A percentile compares a stretch with the other conserved stretches of the same genome.
phyloP scores from a whole-genome alignment of 2,797 vertebrate species.

The Poliocrania exsul region DNA sequence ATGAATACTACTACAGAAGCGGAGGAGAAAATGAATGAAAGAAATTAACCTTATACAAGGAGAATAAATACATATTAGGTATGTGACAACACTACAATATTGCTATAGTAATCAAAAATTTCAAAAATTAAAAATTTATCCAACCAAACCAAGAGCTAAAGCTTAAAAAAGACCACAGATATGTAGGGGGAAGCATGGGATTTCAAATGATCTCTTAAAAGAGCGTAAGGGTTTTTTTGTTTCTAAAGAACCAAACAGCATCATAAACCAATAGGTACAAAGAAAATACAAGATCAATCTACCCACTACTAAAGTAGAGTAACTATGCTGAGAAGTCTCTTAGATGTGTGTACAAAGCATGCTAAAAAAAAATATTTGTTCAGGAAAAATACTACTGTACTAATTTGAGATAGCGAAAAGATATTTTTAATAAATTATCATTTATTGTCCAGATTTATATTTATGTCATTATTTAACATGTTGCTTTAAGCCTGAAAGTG shows the following conservation, averaged over 20 bases:
- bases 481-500: not conserved
- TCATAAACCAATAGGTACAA: not conserved
- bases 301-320: not conserved
- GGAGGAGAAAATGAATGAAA: not conserved
- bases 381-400: not conserved
- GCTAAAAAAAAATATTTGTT: not conserved
- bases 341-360: not conserved
- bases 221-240: not conserved
- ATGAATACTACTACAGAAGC: not conserved
- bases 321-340: not conserved
- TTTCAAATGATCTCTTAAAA: not conserved
- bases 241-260: not conserved
- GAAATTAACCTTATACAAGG: not conserved
- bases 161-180: not conserved
- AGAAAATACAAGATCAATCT: not conserved
- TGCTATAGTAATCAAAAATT: not conserved
- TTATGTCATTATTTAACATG: not conserved
- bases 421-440: fast-evolving
- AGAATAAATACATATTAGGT: not conserved
- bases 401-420: not conserved
- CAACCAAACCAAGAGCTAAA: not conserved
- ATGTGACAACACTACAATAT: not conserved
- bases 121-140: not conserved
- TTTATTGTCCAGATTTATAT: not conserved
- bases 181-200: not conserved